Evolutionary conservation across 2,113 vertebrate genomes (phyloP).

Genomic region (Athene noctua): DNA sequence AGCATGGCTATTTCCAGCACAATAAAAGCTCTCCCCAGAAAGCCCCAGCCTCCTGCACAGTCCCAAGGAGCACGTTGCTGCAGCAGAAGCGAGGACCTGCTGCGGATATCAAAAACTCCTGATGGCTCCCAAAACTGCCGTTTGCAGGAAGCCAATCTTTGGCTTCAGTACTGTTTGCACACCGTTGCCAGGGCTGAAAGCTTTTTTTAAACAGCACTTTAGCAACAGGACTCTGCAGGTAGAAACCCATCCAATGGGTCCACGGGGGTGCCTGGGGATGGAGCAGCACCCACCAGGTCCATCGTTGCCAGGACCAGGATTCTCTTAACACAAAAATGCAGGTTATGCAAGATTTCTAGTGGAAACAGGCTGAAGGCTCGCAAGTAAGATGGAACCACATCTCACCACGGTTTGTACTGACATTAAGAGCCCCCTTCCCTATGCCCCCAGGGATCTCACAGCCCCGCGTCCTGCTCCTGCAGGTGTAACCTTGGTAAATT

Average conservation of each 20-base stretch:
- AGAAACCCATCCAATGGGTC: constrained; percentile 71
- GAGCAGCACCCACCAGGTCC: not conserved
- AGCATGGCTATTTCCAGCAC: not conserved
- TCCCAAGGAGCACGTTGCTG: not conserved
- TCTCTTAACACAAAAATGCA: not conserved
- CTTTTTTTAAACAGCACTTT: not conserved
- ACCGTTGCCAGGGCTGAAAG: not conserved
- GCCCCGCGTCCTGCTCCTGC: not conserved
- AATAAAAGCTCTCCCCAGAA: not conserved
- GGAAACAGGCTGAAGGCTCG: not conserved
- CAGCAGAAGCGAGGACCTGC: constrained; percentile 6
- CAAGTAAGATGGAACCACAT: not conserved
- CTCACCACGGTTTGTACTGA: not conserved
- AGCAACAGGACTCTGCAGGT: constrained; percentile 36
- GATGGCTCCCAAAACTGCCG: not conserved
- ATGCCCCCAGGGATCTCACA: not conserved
- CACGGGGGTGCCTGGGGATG: not conserved
- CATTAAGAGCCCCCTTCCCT: not conserved
- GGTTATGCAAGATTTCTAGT: not conserved
- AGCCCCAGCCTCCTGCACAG: not conserved
- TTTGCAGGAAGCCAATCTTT: not conserved
- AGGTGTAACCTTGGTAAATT: not conserved
- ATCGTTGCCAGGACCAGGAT: not conserved
- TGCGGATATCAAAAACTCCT: not conserved
- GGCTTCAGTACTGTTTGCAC: not conserved